phyloP scores from a whole-genome alignment of 35 echinoderm and acorn worm genomes.

The Anneissia japonica region DNA sequence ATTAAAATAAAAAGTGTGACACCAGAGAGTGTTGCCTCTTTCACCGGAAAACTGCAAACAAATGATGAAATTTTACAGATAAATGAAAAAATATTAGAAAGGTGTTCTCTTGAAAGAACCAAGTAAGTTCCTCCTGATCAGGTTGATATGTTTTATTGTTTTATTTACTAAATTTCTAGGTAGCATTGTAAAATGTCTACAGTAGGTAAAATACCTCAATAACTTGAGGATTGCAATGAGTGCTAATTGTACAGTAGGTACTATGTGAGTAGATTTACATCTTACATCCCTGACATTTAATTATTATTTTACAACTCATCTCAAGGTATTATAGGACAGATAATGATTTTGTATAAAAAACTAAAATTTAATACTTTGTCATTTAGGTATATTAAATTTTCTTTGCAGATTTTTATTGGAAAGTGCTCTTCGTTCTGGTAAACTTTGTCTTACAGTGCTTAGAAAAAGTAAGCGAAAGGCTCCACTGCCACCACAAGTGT shows the following conservation, averaged over 20 bases:
- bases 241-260: background rate
- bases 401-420: constrained; percentile 48
- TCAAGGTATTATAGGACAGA: too few species aligned
- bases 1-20: constrained; percentile 37
- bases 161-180: background rate
- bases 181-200: background rate
- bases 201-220: background rate
- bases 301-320: too few species aligned
- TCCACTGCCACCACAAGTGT: constrained; percentile 36
- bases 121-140: too few species aligned
- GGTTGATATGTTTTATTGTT: too few species aligned
- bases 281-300: background rate
- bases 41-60: constrained; percentile 27
- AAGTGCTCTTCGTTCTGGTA: constrained; percentile 51
- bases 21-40: constrained; percentile 20
- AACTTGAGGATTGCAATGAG: background rate
- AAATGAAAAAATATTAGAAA: constrained; percentile 54
- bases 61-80: constrained; percentile 58
- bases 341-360: too few species aligned
- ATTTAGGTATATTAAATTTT: constrained; percentile 16
- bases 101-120: constrained; percentile 51
- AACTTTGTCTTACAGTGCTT: constrained; percentile 53
- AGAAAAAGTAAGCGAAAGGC: constrained; percentile 75
- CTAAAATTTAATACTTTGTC: too few species aligned
- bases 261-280: background rate